A percentile compares a stretch with the other conserved stretches of the same genome.
These are phyloP conservation scores for Pipistrellus pygmaeus DNA, from an alignment of 2,797 vertebrate genomes.

Conservation along the genomic window DNA sequence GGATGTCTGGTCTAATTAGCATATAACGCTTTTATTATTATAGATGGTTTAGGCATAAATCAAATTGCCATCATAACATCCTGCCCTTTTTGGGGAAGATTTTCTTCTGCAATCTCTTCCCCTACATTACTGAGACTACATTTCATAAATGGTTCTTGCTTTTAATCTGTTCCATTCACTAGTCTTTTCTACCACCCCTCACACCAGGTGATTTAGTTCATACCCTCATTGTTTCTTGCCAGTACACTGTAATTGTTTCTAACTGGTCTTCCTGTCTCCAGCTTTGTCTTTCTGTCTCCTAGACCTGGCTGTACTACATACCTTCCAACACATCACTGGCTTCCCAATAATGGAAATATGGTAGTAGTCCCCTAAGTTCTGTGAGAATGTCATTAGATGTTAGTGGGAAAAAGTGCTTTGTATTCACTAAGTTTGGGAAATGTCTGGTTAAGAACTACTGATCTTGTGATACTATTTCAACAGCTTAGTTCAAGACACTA, in stretches of 20 bases:
- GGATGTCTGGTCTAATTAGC: too few species aligned
- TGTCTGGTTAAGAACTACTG: neutral
- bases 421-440: conserved; percentile 41
- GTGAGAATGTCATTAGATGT: conserved; percentile 15
- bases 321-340: neutral
- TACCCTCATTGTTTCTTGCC: neutral
- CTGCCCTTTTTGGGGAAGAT: neutral
- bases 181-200: neutral
- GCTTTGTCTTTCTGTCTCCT: conserved; percentile 39
- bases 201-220: neutral
- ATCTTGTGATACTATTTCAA: conserved; percentile 8
- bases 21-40: too few species aligned
- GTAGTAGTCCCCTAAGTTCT: neutral
- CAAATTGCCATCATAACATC: neutral
- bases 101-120: neutral
- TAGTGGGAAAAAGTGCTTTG: neutral
- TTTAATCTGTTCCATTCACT: neutral
- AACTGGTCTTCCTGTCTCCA: neutral
- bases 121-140: neutral
- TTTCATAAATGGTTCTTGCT: neutral
- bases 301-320: neutral
- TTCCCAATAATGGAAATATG: conserved; percentile 2
- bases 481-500: neutral
- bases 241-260: neutral
- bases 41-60: neutral